Base-by-base conservation (phyloP, 53 echinoderm and acorn worm genomes). In the Temnopleurus reevesii region DNA sequence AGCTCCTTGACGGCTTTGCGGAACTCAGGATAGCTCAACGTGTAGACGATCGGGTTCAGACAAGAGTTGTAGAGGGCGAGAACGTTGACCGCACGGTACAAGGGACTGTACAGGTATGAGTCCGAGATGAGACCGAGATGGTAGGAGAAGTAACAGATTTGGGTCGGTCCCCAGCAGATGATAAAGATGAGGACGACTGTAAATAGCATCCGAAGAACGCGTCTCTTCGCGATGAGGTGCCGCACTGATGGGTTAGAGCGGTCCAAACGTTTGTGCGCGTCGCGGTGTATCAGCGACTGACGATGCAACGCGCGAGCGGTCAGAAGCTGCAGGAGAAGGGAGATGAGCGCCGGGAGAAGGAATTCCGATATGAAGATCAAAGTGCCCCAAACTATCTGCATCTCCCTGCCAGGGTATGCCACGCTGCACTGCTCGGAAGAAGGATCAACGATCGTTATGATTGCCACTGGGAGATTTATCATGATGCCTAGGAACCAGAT, bases 141-240 rank as follows among this genome's bases (percentile, higher is more conserved):
- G 76, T 49, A 87, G 45, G 66, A 53, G 23, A 53, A 23, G 19
- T 49, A 87, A 33, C 88, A 87, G 47, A 87, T 87, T 49, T 87
- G 88, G n/a, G 65, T 71, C 18, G 88, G 88, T 4, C 47, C 19
- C 88, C 88, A 87, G 36, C 88, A 87, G 18, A 87, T 36, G 25
- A 87, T 66, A n/a, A 87, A 71, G 53, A 66, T 6, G 1, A 71
- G 21, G 33, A 71, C 88, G n/a, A 87, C 88, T 25, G 51, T 87
- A 18, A 87, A 35, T 0, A 87, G 51, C 30, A 53, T 59, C 45
- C 61, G 65, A 18, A 53, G 65, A 47, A 87, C 66, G 12, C 64
- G 31, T 0, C 71, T 65, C 88, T 19, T 64, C 9, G 88, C 51
- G 12, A 31, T 6, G 4, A 24, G 12, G 8, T 59, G 23, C 19